A percentile compares a stretch with the other conserved stretches of the same genome.
These are phyloP conservation scores for Lasioglossum figueresi DNA, from an alignment of 2,888 invertebrate species.

Conservation along the genomic window DNA sequence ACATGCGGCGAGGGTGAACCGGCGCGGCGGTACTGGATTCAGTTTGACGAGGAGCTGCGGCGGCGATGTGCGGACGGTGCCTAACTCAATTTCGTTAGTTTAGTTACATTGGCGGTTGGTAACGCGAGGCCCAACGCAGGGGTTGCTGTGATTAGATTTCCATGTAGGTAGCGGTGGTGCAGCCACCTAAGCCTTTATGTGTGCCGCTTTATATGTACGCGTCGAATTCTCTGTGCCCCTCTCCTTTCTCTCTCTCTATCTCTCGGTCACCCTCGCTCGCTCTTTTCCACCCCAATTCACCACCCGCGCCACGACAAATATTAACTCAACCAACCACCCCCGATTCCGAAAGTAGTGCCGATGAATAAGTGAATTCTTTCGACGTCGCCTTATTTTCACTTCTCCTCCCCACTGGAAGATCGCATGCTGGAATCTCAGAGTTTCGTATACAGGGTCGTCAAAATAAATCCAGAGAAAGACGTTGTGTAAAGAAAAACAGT, in stretches of 20 bases:
- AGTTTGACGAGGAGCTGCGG: conserved; percentile 80
- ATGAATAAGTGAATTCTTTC: conserved; percentile 65
- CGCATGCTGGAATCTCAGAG: background rate
- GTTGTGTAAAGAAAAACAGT: background rate
- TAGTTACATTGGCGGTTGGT: conserved; percentile 82
- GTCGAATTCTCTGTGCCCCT: conserved; percentile 21
- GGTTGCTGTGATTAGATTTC: conserved; percentile 83
- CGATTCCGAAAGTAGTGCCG: conserved; percentile 66
- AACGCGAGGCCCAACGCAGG: conserved; percentile 78
- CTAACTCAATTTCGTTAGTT: conserved; percentile 84
- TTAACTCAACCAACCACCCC: conserved; percentile 73
- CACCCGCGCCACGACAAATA: conserved; percentile 73
- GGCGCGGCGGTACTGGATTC: conserved; percentile 74
- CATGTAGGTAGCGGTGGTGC: conserved; percentile 78
- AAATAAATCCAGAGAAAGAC: background rate
- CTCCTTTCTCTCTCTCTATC: background rate
- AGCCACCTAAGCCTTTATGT: conserved; percentile 75
- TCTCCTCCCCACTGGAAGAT: conserved; percentile 7
- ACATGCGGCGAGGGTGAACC: conserved; percentile 70
- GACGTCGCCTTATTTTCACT: conserved; percentile 46
- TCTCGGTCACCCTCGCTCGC: conserved; percentile 12
- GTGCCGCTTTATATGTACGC: conserved; percentile 60
- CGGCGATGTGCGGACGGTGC: conserved; percentile 67
- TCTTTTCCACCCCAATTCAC: conserved; percentile 31
- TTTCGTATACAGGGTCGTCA: background rate